These are phyloP conservation scores for Oncorhynchus nerka DNA, from an alignment of 2,113 vertebrate genomes.

Conservation along the genomic window DNA sequence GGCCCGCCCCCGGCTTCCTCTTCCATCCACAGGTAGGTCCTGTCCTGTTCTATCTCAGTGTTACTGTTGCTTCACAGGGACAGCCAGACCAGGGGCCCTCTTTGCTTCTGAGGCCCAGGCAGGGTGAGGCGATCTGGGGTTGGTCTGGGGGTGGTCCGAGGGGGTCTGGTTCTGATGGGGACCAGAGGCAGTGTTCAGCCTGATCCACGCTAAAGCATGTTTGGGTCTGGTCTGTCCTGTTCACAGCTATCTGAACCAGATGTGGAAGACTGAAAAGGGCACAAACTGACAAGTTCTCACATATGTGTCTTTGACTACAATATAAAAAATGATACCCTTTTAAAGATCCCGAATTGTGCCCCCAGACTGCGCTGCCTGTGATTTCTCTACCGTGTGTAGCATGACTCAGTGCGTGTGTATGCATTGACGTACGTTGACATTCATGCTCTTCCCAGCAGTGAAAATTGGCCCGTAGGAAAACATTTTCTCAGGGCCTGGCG, in stretches of 20 bases:
- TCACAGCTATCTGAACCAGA: slow-evolving; percentile 60
- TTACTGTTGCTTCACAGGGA: neutral
- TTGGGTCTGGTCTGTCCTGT: slow-evolving; percentile 24
- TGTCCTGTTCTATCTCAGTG: neutral
- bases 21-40: slow-evolving; percentile 95
- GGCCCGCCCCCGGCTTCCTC: slow-evolving; percentile 92
- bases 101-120: neutral
- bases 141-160: neutral
- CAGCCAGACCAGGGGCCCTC: neutral
- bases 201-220: slow-evolving; percentile 47
- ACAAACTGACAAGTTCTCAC: slow-evolving; percentile 60
- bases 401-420: slow-evolving; percentile 24
- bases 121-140: neutral
- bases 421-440: slow-evolving; percentile 6
- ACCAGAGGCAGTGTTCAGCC: slow-evolving; percentile 37
- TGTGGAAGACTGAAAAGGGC: slow-evolving; percentile 59
- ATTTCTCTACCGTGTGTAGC: slow-evolving; percentile 30
- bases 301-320: slow-evolving; percentile 65
- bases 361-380: slow-evolving; percentile 35
- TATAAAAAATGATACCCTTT: slow-evolving; percentile 69
- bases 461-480: slow-evolving; percentile 58
- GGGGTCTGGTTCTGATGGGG: slow-evolving; percentile 37
- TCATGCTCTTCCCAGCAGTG: slow-evolving; percentile 30
- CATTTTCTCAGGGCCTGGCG: slow-evolving; percentile 61
- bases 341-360: slow-evolving; percentile 57